A percentile compares a stretch with the other conserved stretches of the same genome.
phyloP scores from a whole-genome alignment of 2,113 vertebrate genomes.

The Galeopterus variegatus region DNA sequence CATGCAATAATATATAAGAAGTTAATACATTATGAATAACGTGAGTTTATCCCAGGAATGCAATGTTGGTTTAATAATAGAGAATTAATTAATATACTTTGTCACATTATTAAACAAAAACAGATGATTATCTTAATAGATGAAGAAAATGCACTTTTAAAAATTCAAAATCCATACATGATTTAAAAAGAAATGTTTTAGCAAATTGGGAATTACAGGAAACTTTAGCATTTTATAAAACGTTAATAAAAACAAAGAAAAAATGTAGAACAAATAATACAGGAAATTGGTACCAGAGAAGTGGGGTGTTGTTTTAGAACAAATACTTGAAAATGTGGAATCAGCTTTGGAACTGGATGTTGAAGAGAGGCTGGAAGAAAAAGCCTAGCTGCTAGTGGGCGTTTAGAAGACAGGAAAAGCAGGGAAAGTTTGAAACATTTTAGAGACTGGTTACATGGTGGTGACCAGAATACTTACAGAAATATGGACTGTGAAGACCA shows the following conservation, averaged over 20 bases:
- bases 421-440: no score
- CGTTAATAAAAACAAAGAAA: not conserved
- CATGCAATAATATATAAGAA: not conserved
- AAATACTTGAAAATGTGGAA: no score
- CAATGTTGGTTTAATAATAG: conserved; percentile 32
- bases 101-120: conserved; percentile 24
- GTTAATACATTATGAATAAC: not conserved
- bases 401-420: no score
- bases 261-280: not conserved
- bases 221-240: conserved; percentile 17
- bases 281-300: no score
- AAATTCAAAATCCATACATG: not conserved
- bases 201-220: not conserved
- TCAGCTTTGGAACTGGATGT: no score
- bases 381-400: no score
- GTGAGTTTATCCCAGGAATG: not conserved
- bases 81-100: conserved; percentile 15
- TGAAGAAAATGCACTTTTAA: not conserved
- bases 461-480: no score
- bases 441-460: no score
- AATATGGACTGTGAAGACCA: no score
- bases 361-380: no score
- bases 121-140: not conserved
- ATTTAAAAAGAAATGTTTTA: not conserved
- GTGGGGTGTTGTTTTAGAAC: no score